Percentiles rank a stretch among this genome's conserved stretches.
Conservation (phyloP, 2,888 invertebrate species). For the Platycheirus albimanus region DNA sequence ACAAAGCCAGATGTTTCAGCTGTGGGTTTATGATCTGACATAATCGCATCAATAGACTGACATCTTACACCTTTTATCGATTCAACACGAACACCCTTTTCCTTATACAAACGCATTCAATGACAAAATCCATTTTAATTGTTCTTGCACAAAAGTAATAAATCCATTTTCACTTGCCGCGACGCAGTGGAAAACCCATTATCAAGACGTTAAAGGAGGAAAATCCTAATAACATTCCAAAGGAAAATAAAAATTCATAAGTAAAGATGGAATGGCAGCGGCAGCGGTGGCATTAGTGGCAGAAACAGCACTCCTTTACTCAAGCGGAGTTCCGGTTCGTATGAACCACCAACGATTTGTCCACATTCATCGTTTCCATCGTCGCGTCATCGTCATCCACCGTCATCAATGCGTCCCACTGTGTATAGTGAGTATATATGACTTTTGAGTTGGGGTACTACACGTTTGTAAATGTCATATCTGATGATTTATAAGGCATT, state of each 20-base stretch:
- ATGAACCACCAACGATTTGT: conserved; percentile 59
- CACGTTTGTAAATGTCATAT: conserved; percentile 57
- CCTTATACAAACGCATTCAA: conserved; percentile 1
- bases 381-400: conserved; percentile 28
- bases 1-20: conserved; percentile 8
- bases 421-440: conserved; percentile 21
- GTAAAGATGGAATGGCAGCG: background rate
- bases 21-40: conserved; percentile 15
- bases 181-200: conserved; percentile 48
- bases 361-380: conserved; percentile 36
- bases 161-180: conserved; percentile 73
- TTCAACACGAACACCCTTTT: conserved; percentile 32
- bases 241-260: conserved; percentile 10
- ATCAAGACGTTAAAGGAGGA: conserved; percentile 33
- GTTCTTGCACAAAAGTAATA: conserved; percentile 63
- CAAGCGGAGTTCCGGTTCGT: conserved; percentile 68
- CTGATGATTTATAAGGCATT: conserved; percentile 66
- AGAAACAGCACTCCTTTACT: conserved; percentile 42
- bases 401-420: conserved; percentile 67
- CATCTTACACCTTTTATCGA: conserved; percentile 61
- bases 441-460: conserved; percentile 37
- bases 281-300: too few species aligned
- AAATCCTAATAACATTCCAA: conserved; percentile 53
- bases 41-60: conserved; percentile 32
- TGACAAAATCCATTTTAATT: conserved; percentile 59